phyloP scores from a whole-genome alignment of 2,113 vertebrate species.

The Rhinogobius similis region DNA sequence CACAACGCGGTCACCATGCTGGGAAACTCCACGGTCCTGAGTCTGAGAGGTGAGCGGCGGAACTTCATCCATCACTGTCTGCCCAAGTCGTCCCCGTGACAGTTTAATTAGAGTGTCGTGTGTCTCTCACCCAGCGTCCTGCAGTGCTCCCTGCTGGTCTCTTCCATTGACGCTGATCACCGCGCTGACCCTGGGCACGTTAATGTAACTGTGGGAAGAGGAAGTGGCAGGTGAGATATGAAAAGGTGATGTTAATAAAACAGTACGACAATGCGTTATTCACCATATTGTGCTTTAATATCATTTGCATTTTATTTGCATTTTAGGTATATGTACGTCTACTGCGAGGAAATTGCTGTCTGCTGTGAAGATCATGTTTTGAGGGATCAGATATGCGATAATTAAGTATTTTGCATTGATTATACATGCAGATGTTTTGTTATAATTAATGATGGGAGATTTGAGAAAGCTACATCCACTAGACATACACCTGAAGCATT shows the following conservation, averaged over 20 bases:
- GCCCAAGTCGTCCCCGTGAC: background rate
- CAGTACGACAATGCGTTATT: background rate
- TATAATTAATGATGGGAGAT: background rate
- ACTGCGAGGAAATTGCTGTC: background rate
- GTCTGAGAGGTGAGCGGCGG: slow-evolving; percentile 49
- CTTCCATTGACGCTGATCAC: slow-evolving; percentile 24
- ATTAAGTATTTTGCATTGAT: background rate
- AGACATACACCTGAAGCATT: no score
- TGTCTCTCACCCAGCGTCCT: slow-evolving; percentile 41
- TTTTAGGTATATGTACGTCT: background rate
- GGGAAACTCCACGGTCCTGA: slow-evolving; percentile 42
- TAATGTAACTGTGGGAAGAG: slow-evolving; percentile 11
- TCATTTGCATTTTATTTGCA: background rate
- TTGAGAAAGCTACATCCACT: no score
- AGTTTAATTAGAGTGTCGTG: background rate
- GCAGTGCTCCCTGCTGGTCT: slow-evolving; percentile 50
- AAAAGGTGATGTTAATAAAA: background rate
- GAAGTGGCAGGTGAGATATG: slow-evolving; percentile 4
- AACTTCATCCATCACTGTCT: background rate
- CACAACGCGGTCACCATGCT: slow-evolving; percentile 55
- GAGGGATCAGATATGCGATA: background rate
- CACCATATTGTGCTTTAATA: background rate
- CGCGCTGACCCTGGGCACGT: slow-evolving; percentile 11
- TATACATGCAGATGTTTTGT: background rate
- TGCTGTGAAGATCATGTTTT: background rate